Conservation (phyloP, 2,797 vertebrate species). For the Poecilia picta region DNA sequence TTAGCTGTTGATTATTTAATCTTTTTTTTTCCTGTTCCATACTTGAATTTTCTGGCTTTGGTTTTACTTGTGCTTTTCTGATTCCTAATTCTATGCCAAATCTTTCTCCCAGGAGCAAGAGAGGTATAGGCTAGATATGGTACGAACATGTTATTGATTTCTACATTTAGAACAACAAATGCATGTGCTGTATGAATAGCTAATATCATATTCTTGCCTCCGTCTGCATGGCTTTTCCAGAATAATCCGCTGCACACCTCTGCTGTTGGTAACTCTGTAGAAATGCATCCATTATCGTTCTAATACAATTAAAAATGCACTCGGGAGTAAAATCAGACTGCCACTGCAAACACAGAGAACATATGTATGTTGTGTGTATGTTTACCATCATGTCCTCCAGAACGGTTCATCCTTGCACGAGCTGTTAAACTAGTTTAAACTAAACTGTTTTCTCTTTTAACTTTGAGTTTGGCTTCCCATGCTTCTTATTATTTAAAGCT, state of each 20-base stretch:
- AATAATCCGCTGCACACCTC: constrained; percentile 88
- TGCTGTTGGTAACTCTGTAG: constrained; percentile 77
- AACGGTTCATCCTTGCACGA: constrained; percentile 11
- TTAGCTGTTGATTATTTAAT: constrained; percentile 15
- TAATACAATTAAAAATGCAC: constrained; percentile 12
- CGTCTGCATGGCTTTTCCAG: constrained; percentile 93
- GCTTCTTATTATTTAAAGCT: constrained; percentile 67
- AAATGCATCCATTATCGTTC: constrained; percentile 41
- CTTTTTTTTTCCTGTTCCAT: constrained; percentile 17
- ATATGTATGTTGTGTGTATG: not conserved
- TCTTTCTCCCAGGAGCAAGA: constrained; percentile 99
- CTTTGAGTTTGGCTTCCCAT: constrained; percentile 81
- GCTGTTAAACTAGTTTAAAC: not conserved
- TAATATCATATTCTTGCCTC: constrained; percentile 91
- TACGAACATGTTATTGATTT: constrained; percentile 99
- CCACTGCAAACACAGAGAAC: constrained; percentile 24
- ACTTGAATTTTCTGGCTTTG: constrained; percentile 47
- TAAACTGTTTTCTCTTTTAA: not conserved
- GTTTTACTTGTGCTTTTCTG: constrained; percentile 82
- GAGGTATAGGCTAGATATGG: constrained; percentile 99
- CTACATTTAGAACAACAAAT: constrained; percentile 93
- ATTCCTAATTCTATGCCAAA: constrained; percentile 95
- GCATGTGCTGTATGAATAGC: constrained; percentile 91
- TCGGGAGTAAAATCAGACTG: constrained; percentile 26
- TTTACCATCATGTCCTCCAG: constrained; percentile 1